Base-by-base conservation (phyloP, 1,140 invertebrate species). In the Pissodes strobi region DNA sequence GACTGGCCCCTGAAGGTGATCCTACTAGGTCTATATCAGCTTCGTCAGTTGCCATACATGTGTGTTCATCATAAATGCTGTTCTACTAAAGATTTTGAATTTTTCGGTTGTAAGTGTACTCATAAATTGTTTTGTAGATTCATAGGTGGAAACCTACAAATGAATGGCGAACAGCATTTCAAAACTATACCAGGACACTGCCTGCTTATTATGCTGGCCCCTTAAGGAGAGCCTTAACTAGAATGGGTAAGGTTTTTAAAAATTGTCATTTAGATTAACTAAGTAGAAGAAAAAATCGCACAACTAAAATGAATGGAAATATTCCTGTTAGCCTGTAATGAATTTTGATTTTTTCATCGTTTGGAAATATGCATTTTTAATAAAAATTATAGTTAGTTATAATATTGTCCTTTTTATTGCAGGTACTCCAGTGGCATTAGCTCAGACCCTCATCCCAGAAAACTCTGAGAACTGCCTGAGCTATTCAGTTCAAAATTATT, bases 161-260 rank as follows among this genome's bases (percentile, higher is more conserved):
- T 55, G 94, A 96, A 78, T 95, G 94, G 90, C 86, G 92, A 71
- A 83, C 87, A 43, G 90, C 93, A 52, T 98, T 99, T 81, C 91
- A 94, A 63, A 91, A 91, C 78, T 99, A 99, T 75, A 84, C 98
- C 21, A 88, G 94, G 72, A 92, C 91, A 18, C 94, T 99, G 87
- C 97, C 97, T 21, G 88, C 91, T 2, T 99, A 99, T 82, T 99
- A 99, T 83, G 92, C 93, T 10, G 74, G 67, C 1, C 92, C 93
- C 22, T 80, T 99, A 65, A 87, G 93, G 69, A 86, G 95, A 82
- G 95, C 95, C 0, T 79, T 99, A 48, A 89, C 89, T 1, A 87
- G 94, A 76, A 96, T 98, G 90, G 94, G 93, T 75, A 67, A 52
- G 43, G 56, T 23, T 5, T 27, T 27, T n/a, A n/a, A n/a, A n/a